These are phyloP conservation scores for Drosophila borealis DNA, from an alignment of 2,888 invertebrate genomes.

Conservation along the genomic window DNA sequence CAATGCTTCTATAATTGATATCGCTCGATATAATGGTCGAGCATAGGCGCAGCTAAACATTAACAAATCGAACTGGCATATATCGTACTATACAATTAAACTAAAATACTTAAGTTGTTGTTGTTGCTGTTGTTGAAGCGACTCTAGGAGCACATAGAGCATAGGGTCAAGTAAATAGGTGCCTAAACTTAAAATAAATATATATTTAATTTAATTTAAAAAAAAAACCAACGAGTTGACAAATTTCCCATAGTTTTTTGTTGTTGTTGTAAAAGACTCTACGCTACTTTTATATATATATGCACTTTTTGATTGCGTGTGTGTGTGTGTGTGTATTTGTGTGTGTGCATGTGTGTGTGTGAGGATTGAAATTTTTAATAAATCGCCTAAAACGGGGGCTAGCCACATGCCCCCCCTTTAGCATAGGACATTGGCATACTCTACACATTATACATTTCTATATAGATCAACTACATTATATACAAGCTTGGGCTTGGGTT, in stretches of 20 bases:
- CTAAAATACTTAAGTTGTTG: conserved; percentile 60
- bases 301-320: conserved; percentile 46
- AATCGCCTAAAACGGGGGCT: conserved; percentile 39
- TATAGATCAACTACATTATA: conserved; percentile 61
- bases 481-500: conserved; percentile 60
- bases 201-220: conserved; percentile 21
- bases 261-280: background rate
- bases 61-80: conserved; percentile 42
- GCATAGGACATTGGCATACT: conserved; percentile 26
- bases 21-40: conserved; percentile 18
- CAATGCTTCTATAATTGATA: conserved; percentile 55
- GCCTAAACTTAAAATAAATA: conserved; percentile 51
- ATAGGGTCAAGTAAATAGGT: conserved; percentile 38
- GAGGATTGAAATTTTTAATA: conserved; percentile 40
- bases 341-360: conserved; percentile 3
- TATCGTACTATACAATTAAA: conserved; percentile 56
- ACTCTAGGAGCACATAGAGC: conserved; percentile 58
- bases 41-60: conserved; percentile 27
- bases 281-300: conserved; percentile 46
- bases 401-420: conserved; percentile 24
- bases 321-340: conserved; percentile 19
- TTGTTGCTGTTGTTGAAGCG: conserved; percentile 38
- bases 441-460: conserved; percentile 39
- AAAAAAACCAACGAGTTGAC: conserved; percentile 24
- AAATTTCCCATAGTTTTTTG: background rate